Evolutionary conservation across 92 coral and sea anemone species (phyloP).

Genomic region (Palythoa grandis): DNA sequence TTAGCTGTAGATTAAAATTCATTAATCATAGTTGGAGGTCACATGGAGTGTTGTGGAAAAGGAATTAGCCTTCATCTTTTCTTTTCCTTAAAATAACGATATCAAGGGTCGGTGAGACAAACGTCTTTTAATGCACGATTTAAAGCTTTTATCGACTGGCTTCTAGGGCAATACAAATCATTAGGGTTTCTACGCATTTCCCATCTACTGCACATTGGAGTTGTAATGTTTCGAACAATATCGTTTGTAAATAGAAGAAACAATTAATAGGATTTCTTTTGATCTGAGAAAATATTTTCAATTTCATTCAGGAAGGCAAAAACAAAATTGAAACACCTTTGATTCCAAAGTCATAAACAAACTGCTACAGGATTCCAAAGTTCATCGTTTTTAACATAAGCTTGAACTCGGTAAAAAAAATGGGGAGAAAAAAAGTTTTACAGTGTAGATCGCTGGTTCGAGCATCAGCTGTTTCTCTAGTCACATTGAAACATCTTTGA

Average conservation of each 20-base stretch:
- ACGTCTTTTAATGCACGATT: not conserved
- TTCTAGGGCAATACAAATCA: not conserved
- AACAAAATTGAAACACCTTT: slow-evolving; percentile 21
- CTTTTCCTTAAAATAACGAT: not conserved
- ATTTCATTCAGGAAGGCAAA: slow-evolving; percentile 4
- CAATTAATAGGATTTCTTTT: slow-evolving; percentile 37
- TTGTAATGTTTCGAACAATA: slow-evolving; percentile 33
- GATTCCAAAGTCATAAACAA: not conserved
- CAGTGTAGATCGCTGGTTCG: not conserved
- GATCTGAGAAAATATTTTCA: slow-evolving; percentile 26
- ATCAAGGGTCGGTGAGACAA: not conserved
- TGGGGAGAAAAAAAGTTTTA: not conserved
- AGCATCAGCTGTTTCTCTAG: not conserved
- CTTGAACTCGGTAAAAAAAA: not conserved
- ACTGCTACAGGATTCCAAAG: not conserved
- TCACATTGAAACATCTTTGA: too few species aligned
- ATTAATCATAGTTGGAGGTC: not conserved
- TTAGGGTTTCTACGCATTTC: not conserved
- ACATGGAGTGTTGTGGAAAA: slow-evolving; percentile 10
- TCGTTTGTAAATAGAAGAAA: slow-evolving; percentile 35
- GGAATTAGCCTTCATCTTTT: not conserved
- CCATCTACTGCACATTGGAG: not conserved
- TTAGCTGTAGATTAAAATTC: not conserved
- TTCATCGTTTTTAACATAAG: not conserved
- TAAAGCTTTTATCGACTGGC: not conserved